Conservation (phyloP, 2,113 vertebrate genomes). For the Toxotes chatareus region DNA sequence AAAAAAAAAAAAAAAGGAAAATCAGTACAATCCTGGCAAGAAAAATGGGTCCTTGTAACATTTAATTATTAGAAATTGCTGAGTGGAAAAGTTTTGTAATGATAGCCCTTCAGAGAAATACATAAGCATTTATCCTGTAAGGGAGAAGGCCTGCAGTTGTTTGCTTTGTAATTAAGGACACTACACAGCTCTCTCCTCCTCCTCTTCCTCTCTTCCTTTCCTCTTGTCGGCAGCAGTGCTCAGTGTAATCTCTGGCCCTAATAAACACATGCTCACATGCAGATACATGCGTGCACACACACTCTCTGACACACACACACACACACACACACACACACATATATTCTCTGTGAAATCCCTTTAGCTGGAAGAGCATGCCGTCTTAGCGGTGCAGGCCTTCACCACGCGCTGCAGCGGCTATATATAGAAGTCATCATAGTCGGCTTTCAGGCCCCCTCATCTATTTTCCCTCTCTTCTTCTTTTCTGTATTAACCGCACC, state of each 20-base stretch:
- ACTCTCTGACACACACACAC: constrained; percentile 34
- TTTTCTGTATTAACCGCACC: constrained; percentile 84
- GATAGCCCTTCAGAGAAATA: constrained; percentile 73
- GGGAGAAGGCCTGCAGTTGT: constrained; percentile 72
- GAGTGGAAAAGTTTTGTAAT: constrained; percentile 71
- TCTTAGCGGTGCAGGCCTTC: constrained; percentile 74
- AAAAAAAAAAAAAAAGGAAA: constrained; percentile 31
- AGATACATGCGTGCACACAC: constrained; percentile 44
- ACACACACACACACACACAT: constrained; percentile 38
- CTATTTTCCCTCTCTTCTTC: constrained; percentile 72
- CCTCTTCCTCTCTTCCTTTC: constrained; percentile 62
- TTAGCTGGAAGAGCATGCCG: constrained; percentile 79
- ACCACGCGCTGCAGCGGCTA: constrained; percentile 69
- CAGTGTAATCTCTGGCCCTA: constrained; percentile 72
- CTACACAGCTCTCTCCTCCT: constrained; percentile 62
- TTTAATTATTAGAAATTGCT: constrained; percentile 75
- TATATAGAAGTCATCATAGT: constrained; percentile 84
- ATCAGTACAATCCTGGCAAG: constrained; percentile 47
- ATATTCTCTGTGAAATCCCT: constrained; percentile 78
- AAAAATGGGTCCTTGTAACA: constrained; percentile 64
- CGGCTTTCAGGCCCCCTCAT: constrained; percentile 78
- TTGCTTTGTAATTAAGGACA: constrained; percentile 81
- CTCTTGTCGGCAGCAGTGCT: constrained; percentile 74
- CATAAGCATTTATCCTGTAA: constrained; percentile 71
- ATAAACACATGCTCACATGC: constrained; percentile 71